Base-by-base conservation (phyloP, 2,113 vertebrate genomes). In the Cheilinus undulatus region DNA sequence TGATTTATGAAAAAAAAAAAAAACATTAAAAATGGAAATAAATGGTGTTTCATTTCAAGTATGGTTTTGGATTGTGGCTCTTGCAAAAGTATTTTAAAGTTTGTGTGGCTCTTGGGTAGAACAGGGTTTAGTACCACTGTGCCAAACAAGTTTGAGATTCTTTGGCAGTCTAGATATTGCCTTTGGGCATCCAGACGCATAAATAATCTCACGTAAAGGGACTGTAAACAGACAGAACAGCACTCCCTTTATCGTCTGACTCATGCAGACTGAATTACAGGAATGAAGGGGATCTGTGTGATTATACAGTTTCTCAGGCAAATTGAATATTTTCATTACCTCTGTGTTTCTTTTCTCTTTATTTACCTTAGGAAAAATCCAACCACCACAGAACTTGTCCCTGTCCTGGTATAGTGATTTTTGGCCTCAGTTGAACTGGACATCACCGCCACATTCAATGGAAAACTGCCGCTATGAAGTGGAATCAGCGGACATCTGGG, bases 331-430 rank as follows among this genome's bases (percentile, higher is more conserved):
- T n/a, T 14, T 38, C 7, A 26, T 24, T 1, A 7, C 1, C 14
- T 56, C 8, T 49, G n/a, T 58, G 13, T 53, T 19, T 5, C 2
- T 20, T 48, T 15, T 72, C 4, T 60, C 20, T 62, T 17, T 52
- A 10, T 42, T 1, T 19, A 23, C 22, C 2, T n/a, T 4, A 89
- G 86, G 19, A 0, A 0, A 50, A 7, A 2, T 76, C n/a, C 24
- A 14, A 3, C 48, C 45, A 3, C 85, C 72, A 1, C 46, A 32
- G 23, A 75, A 88, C 22, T 3, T 87, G 43, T 32, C 53, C 10
- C 3, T 81, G 0, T 0, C 0, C 0, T 87, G 89, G 82, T 5
- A 13, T 0, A 0, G 0, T 9, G 80, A 59, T 2, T 84, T 87
- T 19, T 0, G 2, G 0, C 7, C 7, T 0, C 0, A 1, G 0